phyloP scores from a whole-genome alignment of 2,888 invertebrate genomes.

The Agonopterix subpropinquella region DNA sequence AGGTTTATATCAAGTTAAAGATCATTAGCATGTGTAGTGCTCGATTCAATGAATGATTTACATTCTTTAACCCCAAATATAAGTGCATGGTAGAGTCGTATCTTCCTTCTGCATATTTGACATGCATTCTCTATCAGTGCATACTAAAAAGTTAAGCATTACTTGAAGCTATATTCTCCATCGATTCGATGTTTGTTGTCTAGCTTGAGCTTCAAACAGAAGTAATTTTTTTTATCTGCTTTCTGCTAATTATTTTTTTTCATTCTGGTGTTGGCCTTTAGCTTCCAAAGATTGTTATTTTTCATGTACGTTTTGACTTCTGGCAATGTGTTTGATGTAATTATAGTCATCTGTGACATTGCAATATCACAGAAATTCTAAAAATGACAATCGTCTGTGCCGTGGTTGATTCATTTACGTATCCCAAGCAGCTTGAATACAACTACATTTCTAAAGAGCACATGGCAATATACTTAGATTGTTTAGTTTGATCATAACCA shows the following conservation, averaged over 20 bases:
- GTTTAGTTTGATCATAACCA: too few relatives aligned
- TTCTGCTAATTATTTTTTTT: constrained; percentile 27
- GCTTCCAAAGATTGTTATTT: constrained; percentile 14
- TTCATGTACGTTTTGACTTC: constrained; percentile 4
- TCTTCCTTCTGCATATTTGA: constrained; percentile 28
- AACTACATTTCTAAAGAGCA: too few relatives aligned
- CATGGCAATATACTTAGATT: too few relatives aligned
- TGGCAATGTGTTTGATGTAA: not conserved
- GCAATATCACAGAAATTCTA: too few relatives aligned
- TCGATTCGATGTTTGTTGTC: not conserved
- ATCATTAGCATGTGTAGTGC: constrained; percentile 69
- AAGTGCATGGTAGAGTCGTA: constrained; percentile 48
- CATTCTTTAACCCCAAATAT: constrained; percentile 27
- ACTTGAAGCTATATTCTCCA: not conserved
- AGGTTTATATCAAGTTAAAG: constrained; percentile 83
- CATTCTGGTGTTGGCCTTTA: constrained; percentile 48
- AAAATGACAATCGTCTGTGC: too few relatives aligned
- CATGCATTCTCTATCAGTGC: constrained; percentile 25
- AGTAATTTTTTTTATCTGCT: constrained; percentile 25
- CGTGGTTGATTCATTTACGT: too few relatives aligned
- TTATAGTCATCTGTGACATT: too few relatives aligned
- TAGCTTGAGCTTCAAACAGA: constrained; percentile 9
- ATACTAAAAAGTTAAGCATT: constrained; percentile 21
- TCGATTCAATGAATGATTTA: constrained; percentile 39
- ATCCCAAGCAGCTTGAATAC: too few relatives aligned